These are phyloP conservation scores for Chelonus formosanus DNA, from an alignment of 2,888 invertebrate species.

Conservation along the genomic window DNA sequence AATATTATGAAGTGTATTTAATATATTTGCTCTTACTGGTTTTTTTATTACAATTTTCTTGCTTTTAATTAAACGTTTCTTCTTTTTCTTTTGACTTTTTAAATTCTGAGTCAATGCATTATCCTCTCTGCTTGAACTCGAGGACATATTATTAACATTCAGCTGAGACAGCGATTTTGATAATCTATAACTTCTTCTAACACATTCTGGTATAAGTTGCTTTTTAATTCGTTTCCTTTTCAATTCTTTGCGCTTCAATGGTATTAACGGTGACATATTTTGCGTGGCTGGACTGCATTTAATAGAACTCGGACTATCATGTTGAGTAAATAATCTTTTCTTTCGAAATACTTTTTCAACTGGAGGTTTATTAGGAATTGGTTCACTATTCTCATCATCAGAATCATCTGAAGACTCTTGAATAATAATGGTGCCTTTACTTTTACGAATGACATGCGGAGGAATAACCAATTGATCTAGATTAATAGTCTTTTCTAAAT, in stretches of 20 bases:
- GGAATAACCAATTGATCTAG: slow-evolving; percentile 38
- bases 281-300: slow-evolving; percentile 50
- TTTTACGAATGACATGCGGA: slow-evolving; percentile 15
- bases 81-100: slow-evolving; percentile 24
- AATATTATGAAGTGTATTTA: slow-evolving; percentile 40
- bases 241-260: slow-evolving; percentile 20
- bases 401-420: slow-evolving; percentile 42
- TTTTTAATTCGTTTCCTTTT: slow-evolving; percentile 33
- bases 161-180: background rate
- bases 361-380: background rate
- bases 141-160: background rate
- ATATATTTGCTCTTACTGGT: slow-evolving; percentile 40
- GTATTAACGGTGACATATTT: slow-evolving; percentile 7
- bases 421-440: slow-evolving; percentile 36
- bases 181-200: slow-evolving; percentile 2
- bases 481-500: slow-evolving; percentile 34
- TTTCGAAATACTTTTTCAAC: slow-evolving; percentile 27
- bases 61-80: slow-evolving; percentile 49
- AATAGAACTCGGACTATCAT: slow-evolving; percentile 44
- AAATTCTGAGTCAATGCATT: slow-evolving; percentile 7
- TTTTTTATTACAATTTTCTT: slow-evolving; percentile 58
- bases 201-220: background rate
- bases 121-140: slow-evolving; percentile 4
- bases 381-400: slow-evolving; percentile 16
- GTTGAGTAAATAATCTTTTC: slow-evolving; percentile 49